Base-by-base conservation (phyloP, 2,888 invertebrate species). In the Acrobasis suavella region DNA sequence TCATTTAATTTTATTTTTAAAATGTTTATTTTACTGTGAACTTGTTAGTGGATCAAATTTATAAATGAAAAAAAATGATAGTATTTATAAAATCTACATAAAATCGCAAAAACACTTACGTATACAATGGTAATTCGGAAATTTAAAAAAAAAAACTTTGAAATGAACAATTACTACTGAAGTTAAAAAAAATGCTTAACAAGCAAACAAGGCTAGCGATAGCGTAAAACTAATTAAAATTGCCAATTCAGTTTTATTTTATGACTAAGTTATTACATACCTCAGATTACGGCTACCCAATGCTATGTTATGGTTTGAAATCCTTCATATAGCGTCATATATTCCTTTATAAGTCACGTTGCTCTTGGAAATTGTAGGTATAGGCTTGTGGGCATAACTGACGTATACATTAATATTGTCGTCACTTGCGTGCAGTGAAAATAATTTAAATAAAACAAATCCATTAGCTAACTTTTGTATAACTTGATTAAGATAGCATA, bases 291-390 rank as follows among this genome's bases (percentile, higher is more conserved):
- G 50, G 50, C 16, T 55, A 39, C 16, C 16, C 16, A 55, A 55
- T 38, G 16, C 14, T 7, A 15, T 55, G 55, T 55, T 55, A 39
- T 55, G 55, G 39, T 55, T 55, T n/a, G 15, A 39, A 55, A 55
- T 55, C 39, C 55, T 55, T 16, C 55, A 39, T 39, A 39, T 38
- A 16, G 15, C 39, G 39, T 55, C 55, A 55, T 39, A 52, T 7
- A 52, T 32, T 52, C 14, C 14, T 46, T 46, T 46, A 42, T 42
- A 46, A 32, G 55, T 55, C 55, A 55, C 55, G 55, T 55, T 52
- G 38, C 7, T 16, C 55, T 16, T 10, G 9, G 10, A 15, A 38
- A 55, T 55, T 10, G 22, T 37, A 32, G 32, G 32, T 22, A 22
- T 32, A 32, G 32, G 32, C 32, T 32, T 7, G 14, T n/a, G n/a